Conservation (phyloP, 2,797 vertebrate genomes). For the Bufotes viridis region DNA sequence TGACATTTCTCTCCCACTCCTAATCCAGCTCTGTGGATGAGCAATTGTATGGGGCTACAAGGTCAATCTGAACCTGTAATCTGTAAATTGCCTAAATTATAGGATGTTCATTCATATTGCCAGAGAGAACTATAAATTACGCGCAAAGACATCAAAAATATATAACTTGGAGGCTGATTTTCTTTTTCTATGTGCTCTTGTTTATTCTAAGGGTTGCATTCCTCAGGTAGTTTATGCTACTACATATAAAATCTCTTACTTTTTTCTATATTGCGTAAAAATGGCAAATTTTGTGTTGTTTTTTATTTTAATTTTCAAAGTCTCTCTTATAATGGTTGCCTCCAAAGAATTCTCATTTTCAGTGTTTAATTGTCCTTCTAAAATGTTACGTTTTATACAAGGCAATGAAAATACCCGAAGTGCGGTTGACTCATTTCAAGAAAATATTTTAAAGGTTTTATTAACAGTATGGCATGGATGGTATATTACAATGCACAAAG, state of each 20-base stretch:
- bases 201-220: slow-evolving; percentile 71
- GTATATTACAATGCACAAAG: slow-evolving; percentile 73
- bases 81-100: slow-evolving; percentile 89
- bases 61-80: slow-evolving; percentile 87
- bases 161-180: slow-evolving; percentile 71
- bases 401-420: slow-evolving; percentile 73
- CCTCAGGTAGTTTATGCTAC: slow-evolving; percentile 62
- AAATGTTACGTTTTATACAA: slow-evolving; percentile 76
- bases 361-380: slow-evolving; percentile 72
- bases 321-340: slow-evolving; percentile 65
- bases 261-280: too few relatives aligned
- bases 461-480: slow-evolving; percentile 76
- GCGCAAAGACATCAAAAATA: slow-evolving; percentile 80
- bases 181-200: slow-evolving; percentile 54
- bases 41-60: slow-evolving; percentile 83
- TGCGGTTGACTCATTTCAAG: slow-evolving; percentile 80
- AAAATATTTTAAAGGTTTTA: slow-evolving; percentile 79
- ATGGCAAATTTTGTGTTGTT: too few relatives aligned
- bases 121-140: slow-evolving; percentile 83
- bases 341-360: slow-evolving; percentile 12
- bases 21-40: slow-evolving; percentile 80
- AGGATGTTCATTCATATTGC: slow-evolving; percentile 85
- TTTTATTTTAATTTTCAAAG: slow-evolving; percentile 46
- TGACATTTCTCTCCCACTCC: slow-evolving; percentile 83
- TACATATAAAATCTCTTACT: too few relatives aligned